These are phyloP conservation scores for Zaprionus gabonicus DNA, from an alignment of 1,140 invertebrate genomes.

Conservation along the genomic window DNA sequence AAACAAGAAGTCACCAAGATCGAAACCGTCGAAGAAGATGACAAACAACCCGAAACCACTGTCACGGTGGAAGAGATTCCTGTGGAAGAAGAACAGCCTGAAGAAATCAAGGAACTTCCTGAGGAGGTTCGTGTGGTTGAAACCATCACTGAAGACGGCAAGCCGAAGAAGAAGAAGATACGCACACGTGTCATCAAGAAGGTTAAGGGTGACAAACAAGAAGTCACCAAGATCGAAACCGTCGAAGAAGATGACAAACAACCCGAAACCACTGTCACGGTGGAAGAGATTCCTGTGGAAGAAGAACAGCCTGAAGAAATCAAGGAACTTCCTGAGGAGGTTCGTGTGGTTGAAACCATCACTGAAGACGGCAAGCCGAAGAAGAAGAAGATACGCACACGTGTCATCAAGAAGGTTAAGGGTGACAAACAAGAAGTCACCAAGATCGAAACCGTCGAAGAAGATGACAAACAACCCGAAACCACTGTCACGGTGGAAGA, in stretches of 20 bases:
- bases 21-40: conserved; percentile 84
- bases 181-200: conserved; percentile 47
- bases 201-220: conserved; percentile 71
- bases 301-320: conserved; percentile 29
- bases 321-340: conserved; percentile 34
- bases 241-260: conserved; percentile 82
- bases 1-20: conserved; percentile 79
- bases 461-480: conserved; percentile 79
- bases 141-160: conserved; percentile 16
- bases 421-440: conserved; percentile 76
- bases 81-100: conserved; percentile 17
- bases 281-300: conserved; percentile 44
- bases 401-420: conserved; percentile 69
- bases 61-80: conserved; percentile 56
- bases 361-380: conserved; percentile 19
- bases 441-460: conserved; percentile 84
- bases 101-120: conserved; percentile 32
- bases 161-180: conserved; percentile 1
- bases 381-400: conserved; percentile 58
- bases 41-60: conserved; percentile 71
- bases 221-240: conserved; percentile 81
- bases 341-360: conserved; percentile 14
- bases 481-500: conserved; percentile 70
- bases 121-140: conserved; percentile 32
- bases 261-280: conserved; percentile 68